These are phyloP conservation scores for Perdita meconis DNA, from an alignment of 2,888 invertebrate genomes.

Conservation along the genomic window DNA sequence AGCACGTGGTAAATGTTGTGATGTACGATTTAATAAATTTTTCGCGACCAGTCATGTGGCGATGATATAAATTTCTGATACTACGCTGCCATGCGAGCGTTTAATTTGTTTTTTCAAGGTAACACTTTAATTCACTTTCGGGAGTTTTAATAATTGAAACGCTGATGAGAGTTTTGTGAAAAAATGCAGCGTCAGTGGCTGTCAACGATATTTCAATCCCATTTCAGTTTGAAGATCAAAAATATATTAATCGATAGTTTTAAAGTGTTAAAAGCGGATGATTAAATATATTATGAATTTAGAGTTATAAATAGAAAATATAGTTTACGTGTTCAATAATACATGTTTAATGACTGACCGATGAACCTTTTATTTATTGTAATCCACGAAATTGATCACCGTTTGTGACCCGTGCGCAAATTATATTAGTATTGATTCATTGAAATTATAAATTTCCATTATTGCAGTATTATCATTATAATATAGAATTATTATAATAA, in stretches of 20 bases:
- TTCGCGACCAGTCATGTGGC: not conserved
- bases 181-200: no score
- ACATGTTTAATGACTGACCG: no score
- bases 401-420: not conserved
- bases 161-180: no score
- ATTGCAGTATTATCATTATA: not conserved
- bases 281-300: no score
- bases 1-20: not conserved
- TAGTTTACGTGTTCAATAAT: no score
- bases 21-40: conserved; percentile 22
- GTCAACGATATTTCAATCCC: no score
- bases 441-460: not conserved
- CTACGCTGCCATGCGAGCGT: not conserved
- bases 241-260: no score
- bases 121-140: no score
- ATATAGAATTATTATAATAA: conserved; percentile 6
- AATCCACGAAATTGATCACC: not conserved
- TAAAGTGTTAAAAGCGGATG: no score
- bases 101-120: no score
- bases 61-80: conserved; percentile 10
- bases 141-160: no score
- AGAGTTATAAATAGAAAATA: not conserved
- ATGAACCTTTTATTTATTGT: not conserved
- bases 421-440: not conserved
- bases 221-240: no score